Base-by-base conservation (phyloP, 2,113 vertebrate genomes). In the Pandion haliaetus region DNA sequence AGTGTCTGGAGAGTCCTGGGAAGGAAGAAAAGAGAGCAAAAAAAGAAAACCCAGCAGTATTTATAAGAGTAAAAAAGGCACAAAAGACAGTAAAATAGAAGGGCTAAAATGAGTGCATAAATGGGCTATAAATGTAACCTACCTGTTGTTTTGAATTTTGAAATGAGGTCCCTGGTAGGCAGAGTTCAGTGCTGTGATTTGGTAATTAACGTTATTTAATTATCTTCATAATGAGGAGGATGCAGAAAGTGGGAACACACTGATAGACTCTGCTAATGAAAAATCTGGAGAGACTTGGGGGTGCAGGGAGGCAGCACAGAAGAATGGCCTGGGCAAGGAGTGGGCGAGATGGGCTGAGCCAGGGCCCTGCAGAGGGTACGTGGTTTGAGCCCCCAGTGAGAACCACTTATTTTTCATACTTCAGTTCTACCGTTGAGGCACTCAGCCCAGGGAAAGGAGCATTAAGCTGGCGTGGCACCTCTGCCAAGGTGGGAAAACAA, bases 321-420 rank as follows among this genome's bases (percentile, higher is more conserved):
- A 25, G 4, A 49, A 29, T 2, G 38, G 17, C 26, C 38, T 42
- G 23, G 55, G 21, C 0, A 0, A 87, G 40, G 50, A 32, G 42
- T 2, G 6, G n/a, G 32, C 13, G 52, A 20, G 49, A 5, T 5
- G 28, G 5, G 24, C 70, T 52, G 44, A 52, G 63, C 61, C 52
- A 16, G 11, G 32, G 32, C 21, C 24, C 36, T 21, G 18, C 80
- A 18, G 44, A 25, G 23, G 28, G 8, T 8, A 2, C 0, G 0
- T 24, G 31, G 9, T 26, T 65, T 29, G 36, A 73, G 38, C 7
- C 34, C 2, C 1, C 23, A 18, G 29, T 0, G 4, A 62, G 31
- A 57, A 49, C 12, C 19, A 8, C 4, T 50, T 25, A 1, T 8
- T 49, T 78, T 78, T 76, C 2, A 1, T 74, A 4, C 29, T 38